Percentiles rank a stretch among this genome's conserved stretches.
Conservation (phyloP, 2,888 invertebrate species). For the Pristionchus entomophagus region DNA sequence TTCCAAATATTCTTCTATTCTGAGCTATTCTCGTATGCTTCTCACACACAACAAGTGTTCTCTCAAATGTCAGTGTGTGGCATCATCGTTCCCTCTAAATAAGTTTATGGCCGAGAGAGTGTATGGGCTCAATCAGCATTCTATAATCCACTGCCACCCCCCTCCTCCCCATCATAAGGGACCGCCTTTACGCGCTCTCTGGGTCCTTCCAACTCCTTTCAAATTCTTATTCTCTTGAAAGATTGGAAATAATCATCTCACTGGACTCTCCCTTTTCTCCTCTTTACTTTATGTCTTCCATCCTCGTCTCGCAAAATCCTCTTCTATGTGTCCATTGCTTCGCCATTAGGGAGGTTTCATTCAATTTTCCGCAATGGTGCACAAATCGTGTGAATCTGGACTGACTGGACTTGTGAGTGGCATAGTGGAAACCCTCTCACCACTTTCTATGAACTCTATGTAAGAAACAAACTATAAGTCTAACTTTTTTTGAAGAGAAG, state of each 20-base stretch:
- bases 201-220: not conserved
- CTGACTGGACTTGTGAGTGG: not conserved
- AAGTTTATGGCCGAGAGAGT: slow-evolving; percentile 33
- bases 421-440: not conserved
- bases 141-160: slow-evolving; percentile 32
- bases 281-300: not conserved
- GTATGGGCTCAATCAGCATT: slow-evolving; percentile 41
- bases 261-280: not conserved
- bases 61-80: not conserved
- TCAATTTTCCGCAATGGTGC: slow-evolving; percentile 39
- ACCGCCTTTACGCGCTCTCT: not conserved
- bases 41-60: not conserved
- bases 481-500: not conserved
- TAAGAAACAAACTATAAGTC: not conserved
- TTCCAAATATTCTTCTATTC: no score
- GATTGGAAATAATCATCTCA: not conserved
- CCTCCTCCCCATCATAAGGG: slow-evolving; percentile 5
- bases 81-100: not conserved
- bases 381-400: slow-evolving; percentile 23
- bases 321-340: slow-evolving; percentile 17
- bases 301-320: not conserved
- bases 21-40: not conserved
- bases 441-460: not conserved
- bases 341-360: slow-evolving; percentile 27
- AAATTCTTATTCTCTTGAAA: not conserved